Evolutionary conservation across 2,888 invertebrate species (phyloP).

Genomic region (Acronicta psi): DNA sequence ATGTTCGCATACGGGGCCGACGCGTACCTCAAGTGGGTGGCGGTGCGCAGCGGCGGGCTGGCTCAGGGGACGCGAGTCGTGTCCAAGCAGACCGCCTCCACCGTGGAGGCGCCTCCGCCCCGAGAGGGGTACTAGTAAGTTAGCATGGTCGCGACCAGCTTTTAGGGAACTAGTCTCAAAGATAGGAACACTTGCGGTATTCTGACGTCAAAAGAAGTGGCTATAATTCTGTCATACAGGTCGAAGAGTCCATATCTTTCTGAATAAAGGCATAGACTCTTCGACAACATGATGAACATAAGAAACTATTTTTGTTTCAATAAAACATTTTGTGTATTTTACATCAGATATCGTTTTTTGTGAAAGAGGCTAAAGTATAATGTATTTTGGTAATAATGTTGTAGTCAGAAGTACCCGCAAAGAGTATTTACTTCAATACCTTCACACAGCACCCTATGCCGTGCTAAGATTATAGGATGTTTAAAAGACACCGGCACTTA

Average conservation of each 20-base stretch:
- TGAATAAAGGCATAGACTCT: too few species aligned
- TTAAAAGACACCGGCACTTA: constrained; percentile 35
- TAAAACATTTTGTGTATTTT: not conserved
- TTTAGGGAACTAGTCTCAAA: constrained; percentile 9
- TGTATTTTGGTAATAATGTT: not conserved
- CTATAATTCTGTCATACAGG: not conserved
- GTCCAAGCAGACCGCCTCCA: constrained; percentile 90
- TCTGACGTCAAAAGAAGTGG: not conserved
- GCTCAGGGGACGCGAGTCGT: constrained; percentile 92
- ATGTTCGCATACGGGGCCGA: constrained; percentile 94
- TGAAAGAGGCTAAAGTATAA: not conserved
- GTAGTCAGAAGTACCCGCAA: not conserved
- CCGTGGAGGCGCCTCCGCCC: constrained; percentile 75
- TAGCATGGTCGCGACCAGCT: not conserved
- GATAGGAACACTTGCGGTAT: not conserved
- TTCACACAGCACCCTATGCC: constrained; percentile 12
- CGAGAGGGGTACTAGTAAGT: constrained; percentile 72
- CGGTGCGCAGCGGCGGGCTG: constrained; percentile 90
- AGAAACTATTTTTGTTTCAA: too few species aligned
- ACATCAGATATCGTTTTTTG: not conserved
- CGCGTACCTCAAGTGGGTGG: constrained; percentile 93
- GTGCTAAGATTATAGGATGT: constrained; percentile 3
- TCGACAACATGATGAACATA: too few species aligned
- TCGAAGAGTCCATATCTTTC: too few species aligned
- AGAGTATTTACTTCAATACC: not conserved